Conservation (phyloP, 2,888 invertebrate genomes). For the Cheilosia soror region DNA sequence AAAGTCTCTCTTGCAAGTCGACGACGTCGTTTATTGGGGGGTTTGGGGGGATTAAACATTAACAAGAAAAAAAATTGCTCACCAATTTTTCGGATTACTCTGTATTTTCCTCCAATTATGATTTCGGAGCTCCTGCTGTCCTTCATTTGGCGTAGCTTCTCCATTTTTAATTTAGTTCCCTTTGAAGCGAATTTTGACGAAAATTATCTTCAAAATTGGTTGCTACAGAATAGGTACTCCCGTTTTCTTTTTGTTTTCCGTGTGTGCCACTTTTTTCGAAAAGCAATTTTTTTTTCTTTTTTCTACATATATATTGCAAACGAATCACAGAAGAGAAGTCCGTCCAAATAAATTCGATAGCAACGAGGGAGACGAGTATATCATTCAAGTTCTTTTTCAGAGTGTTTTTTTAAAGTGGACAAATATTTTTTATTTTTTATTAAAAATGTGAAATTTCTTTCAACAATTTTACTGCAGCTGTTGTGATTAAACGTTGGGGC, state of each 20-base stretch:
- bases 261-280: slow-evolving; percentile 70
- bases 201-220: slow-evolving; percentile 52
- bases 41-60: no score
- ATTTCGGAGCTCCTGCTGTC: slow-evolving; percentile 86
- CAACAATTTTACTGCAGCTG: slow-evolving; percentile 28
- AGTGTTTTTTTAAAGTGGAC: slow-evolving; percentile 22
- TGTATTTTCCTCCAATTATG: slow-evolving; percentile 96
- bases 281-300: slow-evolving; percentile 44
- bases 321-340: slow-evolving; percentile 62
- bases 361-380: slow-evolving; percentile 55
- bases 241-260: slow-evolving; percentile 73
- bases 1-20: slow-evolving; percentile 3
- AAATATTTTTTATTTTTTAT: slow-evolving; percentile 23
- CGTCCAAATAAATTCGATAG: slow-evolving; percentile 57
- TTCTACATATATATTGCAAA: slow-evolving; percentile 61
- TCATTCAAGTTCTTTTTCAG: slow-evolving; percentile 50
- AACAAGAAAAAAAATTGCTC: slow-evolving; percentile 71
- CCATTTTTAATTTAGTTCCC: slow-evolving; percentile 78
- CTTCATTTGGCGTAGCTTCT: slow-evolving; percentile 82
- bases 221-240: slow-evolving; percentile 51
- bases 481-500: slow-evolving; percentile 33
- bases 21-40: not conserved
- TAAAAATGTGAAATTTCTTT: slow-evolving; percentile 31
- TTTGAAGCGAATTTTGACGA: slow-evolving; percentile 68
- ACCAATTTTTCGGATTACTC: slow-evolving; percentile 98